A percentile compares a stretch with the other conserved stretches of the same genome.
phyloP scores from a whole-genome alignment of 2,797 vertebrate genomes.

The Ceyx erithaca region DNA sequence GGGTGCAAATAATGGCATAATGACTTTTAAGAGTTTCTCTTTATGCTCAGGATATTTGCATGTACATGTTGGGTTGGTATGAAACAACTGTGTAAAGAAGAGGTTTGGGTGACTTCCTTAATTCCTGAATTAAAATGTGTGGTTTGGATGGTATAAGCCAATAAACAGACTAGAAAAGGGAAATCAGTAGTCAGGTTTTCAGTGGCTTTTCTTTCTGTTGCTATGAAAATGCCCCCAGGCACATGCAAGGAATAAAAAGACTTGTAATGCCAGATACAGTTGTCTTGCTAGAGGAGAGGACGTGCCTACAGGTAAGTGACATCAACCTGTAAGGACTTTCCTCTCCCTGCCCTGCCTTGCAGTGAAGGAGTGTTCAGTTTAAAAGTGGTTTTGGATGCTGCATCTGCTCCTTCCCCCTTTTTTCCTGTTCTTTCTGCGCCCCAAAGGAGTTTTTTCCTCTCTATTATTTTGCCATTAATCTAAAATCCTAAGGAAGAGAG shows the following conservation, averaged over 20 bases:
- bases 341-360: background rate
- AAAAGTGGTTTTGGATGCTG: background rate
- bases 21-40: conserved; percentile 51
- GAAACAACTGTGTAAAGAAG: background rate
- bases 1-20: conserved; percentile 66
- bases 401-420: background rate
- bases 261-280: background rate
- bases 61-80: conserved; percentile 24
- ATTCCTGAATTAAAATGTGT: background rate
- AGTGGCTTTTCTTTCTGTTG: background rate
- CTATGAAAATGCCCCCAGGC: background rate
- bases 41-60: conserved; percentile 27
- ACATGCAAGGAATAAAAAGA: background rate
- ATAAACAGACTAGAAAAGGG: background rate
- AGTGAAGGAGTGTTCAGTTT: background rate
- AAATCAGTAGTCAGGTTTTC: background rate
- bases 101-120: background rate
- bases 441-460: background rate
- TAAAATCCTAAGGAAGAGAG: background rate
- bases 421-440: background rate
- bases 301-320: background rate
- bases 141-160: background rate
- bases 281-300: background rate
- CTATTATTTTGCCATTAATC: background rate
- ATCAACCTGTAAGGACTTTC: background rate